Evolutionary conservation across 2,113 vertebrate species (phyloP).

Genomic region (Brachypodius melanocephalos): DNA sequence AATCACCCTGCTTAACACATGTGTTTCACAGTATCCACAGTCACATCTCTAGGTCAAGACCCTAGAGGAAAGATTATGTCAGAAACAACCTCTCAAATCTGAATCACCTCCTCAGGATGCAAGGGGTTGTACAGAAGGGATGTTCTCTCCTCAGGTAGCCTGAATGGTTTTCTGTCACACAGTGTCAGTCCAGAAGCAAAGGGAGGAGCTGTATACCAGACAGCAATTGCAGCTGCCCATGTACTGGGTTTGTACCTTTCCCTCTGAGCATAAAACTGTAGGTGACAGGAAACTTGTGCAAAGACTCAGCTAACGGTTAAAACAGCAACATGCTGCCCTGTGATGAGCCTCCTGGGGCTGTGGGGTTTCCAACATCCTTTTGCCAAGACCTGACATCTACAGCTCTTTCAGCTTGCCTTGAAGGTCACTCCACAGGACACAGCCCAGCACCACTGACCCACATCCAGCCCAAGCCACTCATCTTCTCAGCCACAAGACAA

Average conservation of each 20-base stretch:
- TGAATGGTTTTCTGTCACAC: neutral
- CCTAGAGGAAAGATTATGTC: neutral
- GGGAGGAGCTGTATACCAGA: neutral
- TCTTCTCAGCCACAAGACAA: neutral
- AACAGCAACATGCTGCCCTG: neutral
- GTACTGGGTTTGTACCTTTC: neutral
- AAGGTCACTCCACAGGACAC: neutral
- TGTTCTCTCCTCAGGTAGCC: neutral
- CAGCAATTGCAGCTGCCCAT: rapidly evolving
- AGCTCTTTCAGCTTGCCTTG: neutral
- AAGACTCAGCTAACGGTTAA: neutral
- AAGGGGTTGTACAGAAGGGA: neutral
- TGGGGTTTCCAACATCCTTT: neutral
- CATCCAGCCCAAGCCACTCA: neutral
- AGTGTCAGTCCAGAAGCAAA: neutral
- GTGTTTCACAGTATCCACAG: rapidly evolving
- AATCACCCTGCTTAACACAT: neutral
- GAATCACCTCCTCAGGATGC: neutral
- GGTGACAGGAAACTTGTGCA: neutral
- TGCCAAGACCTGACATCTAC: neutral
- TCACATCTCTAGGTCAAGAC: neutral
- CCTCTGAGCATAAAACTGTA: neutral
- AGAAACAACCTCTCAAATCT: neutral
- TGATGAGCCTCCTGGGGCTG: neutral
- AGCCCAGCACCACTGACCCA: neutral